phyloP scores from a whole-genome alignment of 2,888 invertebrate species.

The Eueremaeus valkanovi region DNA sequence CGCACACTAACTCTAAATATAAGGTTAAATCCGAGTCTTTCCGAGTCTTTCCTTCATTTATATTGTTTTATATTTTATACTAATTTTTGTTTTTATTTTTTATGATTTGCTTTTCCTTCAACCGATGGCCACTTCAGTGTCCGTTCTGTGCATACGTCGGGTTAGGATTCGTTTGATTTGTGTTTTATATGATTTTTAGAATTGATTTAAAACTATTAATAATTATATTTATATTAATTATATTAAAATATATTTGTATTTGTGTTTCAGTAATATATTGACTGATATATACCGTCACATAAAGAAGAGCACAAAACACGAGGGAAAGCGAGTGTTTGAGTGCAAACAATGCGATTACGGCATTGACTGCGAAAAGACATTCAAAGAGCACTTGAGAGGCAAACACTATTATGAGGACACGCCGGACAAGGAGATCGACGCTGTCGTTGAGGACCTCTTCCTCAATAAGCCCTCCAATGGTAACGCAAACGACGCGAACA shows the following conservation, averaged over 20 bases:
- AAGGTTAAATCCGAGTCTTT: too few relatives aligned
- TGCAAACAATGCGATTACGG: neutral
- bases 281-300: neutral
- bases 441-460: neutral
- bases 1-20: constrained; percentile 19
- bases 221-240: too few relatives aligned
- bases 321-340: neutral
- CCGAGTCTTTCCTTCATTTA: too few relatives aligned
- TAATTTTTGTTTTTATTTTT: neutral
- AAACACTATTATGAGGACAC: neutral
- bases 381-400: neutral
- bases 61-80: neutral
- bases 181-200: too few relatives aligned
- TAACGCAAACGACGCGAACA: too few relatives aligned
- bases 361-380: neutral
- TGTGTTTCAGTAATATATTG: too few relatives aligned
- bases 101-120: too few relatives aligned
- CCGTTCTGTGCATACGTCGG: constrained; percentile 25
- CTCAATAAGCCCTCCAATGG: neutral
- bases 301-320: constrained; percentile 10
- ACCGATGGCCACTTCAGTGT: too few relatives aligned
- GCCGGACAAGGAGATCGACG: neutral
- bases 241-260: too few relatives aligned
- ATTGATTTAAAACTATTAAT: too few relatives aligned
- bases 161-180: too few relatives aligned